Evolutionary conservation across 2,888 invertebrate species (phyloP).

Genomic region (Strigamia crassipes): DNA sequence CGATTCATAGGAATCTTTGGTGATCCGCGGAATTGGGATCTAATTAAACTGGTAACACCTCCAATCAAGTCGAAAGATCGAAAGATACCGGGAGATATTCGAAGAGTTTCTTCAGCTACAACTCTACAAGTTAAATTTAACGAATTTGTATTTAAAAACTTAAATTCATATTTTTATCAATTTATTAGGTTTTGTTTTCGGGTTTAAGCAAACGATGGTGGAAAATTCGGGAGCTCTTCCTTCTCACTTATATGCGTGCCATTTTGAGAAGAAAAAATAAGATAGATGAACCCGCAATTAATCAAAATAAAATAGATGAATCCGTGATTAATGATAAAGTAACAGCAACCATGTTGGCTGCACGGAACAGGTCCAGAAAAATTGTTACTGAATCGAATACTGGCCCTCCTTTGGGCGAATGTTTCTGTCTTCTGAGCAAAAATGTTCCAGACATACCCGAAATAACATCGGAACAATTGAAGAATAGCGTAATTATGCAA

Average conservation of each 20-base stretch:
- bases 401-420: neutral
- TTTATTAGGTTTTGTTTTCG: neutral
- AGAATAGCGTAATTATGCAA: neutral
- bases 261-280: neutral
- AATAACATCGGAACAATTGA: neutral
- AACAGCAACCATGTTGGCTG: neutral
- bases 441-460: neutral
- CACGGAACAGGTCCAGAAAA: neutral
- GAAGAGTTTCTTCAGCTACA: neutral
- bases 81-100: neutral
- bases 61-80: neutral
- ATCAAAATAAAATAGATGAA: neutral
- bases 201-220: neutral
- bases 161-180: neutral
- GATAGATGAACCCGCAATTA: neutral
- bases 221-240: neutral
- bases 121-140: neutral
- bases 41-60: neutral
- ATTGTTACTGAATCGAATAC: neutral
- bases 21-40: slow-evolving; percentile 29
- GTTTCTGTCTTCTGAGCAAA: neutral
- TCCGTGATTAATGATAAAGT: too few relatives aligned
- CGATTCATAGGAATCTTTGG: slow-evolving; percentile 39
- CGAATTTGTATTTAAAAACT: neutral
- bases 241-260: neutral